These are phyloP conservation scores for Bryconaethiops microstoma DNA, from an alignment of 2,797 vertebrate genomes.

Conservation along the genomic window DNA sequence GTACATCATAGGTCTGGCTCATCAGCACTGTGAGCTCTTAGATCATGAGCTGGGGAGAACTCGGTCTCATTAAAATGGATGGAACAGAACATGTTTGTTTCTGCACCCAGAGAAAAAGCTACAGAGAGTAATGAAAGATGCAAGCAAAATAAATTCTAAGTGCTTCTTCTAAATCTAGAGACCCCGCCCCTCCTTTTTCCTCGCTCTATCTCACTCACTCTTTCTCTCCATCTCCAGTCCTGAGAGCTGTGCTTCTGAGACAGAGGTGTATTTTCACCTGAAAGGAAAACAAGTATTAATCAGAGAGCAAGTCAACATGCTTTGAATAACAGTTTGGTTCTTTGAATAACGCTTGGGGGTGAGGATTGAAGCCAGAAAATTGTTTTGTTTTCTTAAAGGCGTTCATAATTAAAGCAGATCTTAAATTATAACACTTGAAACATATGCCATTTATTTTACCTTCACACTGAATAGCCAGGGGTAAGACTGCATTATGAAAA, in stretches of 20 bases:
- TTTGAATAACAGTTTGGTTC: background rate
- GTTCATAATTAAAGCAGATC: no score
- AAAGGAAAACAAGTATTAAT: conserved; percentile 22
- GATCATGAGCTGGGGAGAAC: conserved; percentile 14
- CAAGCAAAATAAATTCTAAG: conserved; percentile 25
- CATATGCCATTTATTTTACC: no score
- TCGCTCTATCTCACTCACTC: background rate
- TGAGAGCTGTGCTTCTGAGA: background rate
- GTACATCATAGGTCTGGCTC: background rate
- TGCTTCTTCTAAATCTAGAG: conserved; percentile 24
- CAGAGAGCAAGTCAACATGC: background rate
- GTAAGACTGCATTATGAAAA: no score
- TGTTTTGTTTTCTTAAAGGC: no score
- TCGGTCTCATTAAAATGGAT: conserved; percentile 35
- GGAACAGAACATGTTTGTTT: conserved; percentile 20
- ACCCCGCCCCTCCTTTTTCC: background rate
- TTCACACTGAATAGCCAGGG: no score
- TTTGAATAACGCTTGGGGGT: conserved; percentile 1
- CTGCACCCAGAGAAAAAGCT: conserved; percentile 23
- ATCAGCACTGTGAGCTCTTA: conserved; percentile 28
- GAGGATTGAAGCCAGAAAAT: background rate
- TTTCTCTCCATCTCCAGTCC: conserved; percentile 4
- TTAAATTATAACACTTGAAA: no score
- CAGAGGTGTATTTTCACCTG: conserved; percentile 4
- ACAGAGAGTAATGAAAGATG: conserved; percentile 33